Base-by-base conservation (phyloP, 2,797 vertebrate genomes). In the Anguilla marmorata region DNA sequence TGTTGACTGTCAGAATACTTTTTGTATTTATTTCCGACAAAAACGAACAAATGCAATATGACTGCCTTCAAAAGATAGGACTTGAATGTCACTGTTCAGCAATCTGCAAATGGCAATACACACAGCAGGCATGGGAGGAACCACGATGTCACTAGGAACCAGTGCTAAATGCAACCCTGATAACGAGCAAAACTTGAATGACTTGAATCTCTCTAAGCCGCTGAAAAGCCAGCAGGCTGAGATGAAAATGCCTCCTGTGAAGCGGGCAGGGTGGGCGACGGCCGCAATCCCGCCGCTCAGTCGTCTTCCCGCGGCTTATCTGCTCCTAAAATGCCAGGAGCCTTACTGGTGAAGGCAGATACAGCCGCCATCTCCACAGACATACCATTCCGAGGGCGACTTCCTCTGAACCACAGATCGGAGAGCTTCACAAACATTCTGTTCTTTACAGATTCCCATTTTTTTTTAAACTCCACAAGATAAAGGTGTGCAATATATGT, bases 301-400 rank as follows among this genome's bases (percentile, higher is more conserved):
- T 19, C 48, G 5, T 63, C 21, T 48, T 37, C 6, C 84, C 30
- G 5, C 1, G 30, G 7, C 41, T 84, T 84, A 88, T 88, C 83
- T 74, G 82, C 11, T 50, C 48, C 66, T 84, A 56, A 88, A 88
- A 88, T 88, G 87, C 56, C 87, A 87, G n/a, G n/a, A 12, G 80
- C 8, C 63, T 54, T 11, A 7, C 87, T 85, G 87, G 48, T 30
- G 30, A 21, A 63, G 37, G n/a, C 87, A 48, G 82, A 85, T 88
- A 85, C 84, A 7, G 19, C 9, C 4, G 60, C 74, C 41, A 5
- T 9, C 21, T 33, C 60, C 37, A 7, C 24, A 54, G 63, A 84
- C 50, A 84, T 16, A n/a, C 41, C 41, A 84, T 2, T 4, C 48
- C 41, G 33, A 80, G 5, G 9, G 41, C 5, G 33, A 0, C n/a